Evolutionary conservation across 2,113 vertebrate genomes (phyloP).

Genomic region (Salminus brasiliensis): DNA sequence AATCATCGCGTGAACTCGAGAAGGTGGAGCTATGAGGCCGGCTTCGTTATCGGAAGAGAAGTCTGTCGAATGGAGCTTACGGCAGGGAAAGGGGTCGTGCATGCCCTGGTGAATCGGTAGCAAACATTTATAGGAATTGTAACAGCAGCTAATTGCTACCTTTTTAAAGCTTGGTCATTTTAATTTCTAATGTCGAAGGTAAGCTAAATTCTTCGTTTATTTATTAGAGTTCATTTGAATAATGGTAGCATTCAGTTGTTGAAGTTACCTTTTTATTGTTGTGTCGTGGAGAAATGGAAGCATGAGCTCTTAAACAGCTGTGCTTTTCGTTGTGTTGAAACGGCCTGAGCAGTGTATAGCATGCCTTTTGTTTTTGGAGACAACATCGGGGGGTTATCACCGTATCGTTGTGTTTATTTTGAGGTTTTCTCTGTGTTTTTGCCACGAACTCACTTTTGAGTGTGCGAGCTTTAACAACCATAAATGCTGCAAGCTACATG

Average conservation of each 20-base stretch:
- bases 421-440: too few species aligned
- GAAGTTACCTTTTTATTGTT: slow-evolving; percentile 16
- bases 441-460: too few species aligned
- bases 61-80: neutral
- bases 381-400: too few species aligned
- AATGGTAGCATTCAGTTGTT: neutral
- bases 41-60: slow-evolving; percentile 10
- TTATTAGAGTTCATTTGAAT: neutral
- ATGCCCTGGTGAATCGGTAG: neutral
- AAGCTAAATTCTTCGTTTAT: neutral
- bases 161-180: neutral
- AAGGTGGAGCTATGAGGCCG: slow-evolving; percentile 35
- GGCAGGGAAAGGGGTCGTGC: neutral
- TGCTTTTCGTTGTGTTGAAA: too few species aligned
- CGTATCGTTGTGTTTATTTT: too few species aligned
- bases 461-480: too few species aligned
- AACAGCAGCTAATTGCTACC: neutral
- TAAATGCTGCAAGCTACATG: too few species aligned
- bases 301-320: neutral
- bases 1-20: slow-evolving; percentile 26
- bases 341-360: too few species aligned
- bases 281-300: neutral
- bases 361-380: too few species aligned
- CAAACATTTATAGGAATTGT: slow-evolving; percentile 2
- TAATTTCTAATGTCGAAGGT: neutral